Evolutionary conservation across 2,113 vertebrate genomes (phyloP).

Genomic region (Oreocharis arfaki): DNA sequence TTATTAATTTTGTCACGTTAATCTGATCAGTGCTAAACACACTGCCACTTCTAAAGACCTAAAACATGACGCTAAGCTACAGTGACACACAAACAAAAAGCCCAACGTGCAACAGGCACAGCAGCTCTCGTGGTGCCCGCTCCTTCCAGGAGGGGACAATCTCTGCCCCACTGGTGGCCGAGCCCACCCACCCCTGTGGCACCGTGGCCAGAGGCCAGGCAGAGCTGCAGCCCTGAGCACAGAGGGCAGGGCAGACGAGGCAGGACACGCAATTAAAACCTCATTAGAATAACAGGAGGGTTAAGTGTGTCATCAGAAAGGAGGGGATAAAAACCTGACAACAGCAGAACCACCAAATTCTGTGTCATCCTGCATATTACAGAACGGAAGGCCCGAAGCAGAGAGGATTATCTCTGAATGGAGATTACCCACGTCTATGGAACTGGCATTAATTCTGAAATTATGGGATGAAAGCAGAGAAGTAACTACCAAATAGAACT

Average conservation of each 20-base stretch:
- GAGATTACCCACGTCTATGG: not conserved
- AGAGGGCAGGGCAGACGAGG: not conserved
- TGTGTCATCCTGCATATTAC: not conserved
- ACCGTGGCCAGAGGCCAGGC: not conserved
- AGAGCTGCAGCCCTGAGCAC: not conserved
- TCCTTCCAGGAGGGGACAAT: not conserved
- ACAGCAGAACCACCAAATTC: not conserved
- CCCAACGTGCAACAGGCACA: not conserved
- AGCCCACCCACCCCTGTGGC: not conserved
- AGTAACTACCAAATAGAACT: not conserved
- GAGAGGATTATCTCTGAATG: constrained; percentile 49
- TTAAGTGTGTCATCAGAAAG: not conserved
- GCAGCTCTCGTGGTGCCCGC: not conserved
- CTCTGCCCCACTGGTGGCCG: not conserved
- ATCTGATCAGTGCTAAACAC: constrained; percentile 57
- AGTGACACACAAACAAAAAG: not conserved
- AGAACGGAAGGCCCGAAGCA: not conserved
- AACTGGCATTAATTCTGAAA: constrained; percentile 38
- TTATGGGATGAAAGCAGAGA: constrained; percentile 14
- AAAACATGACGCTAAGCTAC: not conserved
- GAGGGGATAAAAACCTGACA: not conserved
- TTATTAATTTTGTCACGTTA: constrained; percentile 67
- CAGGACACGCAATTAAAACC: not conserved
- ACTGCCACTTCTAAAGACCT: not conserved
- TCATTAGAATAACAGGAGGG: not conserved